These are phyloP conservation scores for Eupithecia centaureata DNA, from an alignment of 2,888 invertebrate species.

Conservation along the genomic window DNA sequence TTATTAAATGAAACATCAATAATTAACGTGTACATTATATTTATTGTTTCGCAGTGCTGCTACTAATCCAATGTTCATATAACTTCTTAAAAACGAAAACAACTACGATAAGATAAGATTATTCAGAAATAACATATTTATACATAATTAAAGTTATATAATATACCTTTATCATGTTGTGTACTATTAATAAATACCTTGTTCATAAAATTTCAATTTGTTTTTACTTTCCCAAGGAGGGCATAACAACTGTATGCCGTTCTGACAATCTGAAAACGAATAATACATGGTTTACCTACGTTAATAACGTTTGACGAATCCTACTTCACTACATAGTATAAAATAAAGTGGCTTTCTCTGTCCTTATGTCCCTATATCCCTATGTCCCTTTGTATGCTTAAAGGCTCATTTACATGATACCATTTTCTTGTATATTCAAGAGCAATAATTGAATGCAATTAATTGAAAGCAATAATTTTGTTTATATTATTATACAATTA, in stretches of 20 bases:
- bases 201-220: neutral
- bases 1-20: neutral
- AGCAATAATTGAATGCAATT: no score
- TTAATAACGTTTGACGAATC: no score
- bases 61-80: neutral
- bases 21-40: neutral
- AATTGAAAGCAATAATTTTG: no score
- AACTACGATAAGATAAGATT: neutral
- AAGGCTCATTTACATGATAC: no score
- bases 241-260: slow-evolving; percentile 73
- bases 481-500: no score
- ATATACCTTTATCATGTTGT: neutral
- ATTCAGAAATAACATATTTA: neutral
- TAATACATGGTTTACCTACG: no score
- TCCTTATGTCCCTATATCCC: no score
- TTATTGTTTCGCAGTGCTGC: neutral
- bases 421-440: no score
- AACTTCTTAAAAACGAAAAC: neutral
- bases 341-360: no score
- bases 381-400: no score
- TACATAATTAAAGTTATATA: neutral
- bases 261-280: slow-evolving; percentile 63
- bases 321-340: no score
- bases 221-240: slow-evolving; percentile 53
- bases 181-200: neutral